Percentiles rank a stretch among this genome's conserved stretches.
phyloP scores from a whole-genome alignment of 1,140 invertebrate species.

The Heliconius congener region DNA sequence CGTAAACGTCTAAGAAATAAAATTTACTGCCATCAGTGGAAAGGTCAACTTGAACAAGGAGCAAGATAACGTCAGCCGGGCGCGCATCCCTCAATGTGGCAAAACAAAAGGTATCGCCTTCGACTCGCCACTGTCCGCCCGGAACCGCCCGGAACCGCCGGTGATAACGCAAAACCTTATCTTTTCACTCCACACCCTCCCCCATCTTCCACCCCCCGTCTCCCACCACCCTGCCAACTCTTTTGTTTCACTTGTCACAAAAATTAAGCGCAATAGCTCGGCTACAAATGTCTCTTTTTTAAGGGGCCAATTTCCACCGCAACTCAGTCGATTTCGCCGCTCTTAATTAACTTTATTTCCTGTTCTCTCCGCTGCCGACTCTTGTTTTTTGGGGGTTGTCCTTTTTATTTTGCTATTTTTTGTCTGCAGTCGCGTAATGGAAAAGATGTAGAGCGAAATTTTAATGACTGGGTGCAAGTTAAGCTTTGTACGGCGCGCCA shows the following conservation, averaged over 20 bases:
- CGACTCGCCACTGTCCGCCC: slow-evolving; percentile 70
- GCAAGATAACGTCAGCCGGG: slow-evolving; percentile 75
- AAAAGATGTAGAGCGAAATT: slow-evolving; percentile 81
- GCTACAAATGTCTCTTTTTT: slow-evolving; percentile 81
- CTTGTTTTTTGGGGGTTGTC: slow-evolving; percentile 74
- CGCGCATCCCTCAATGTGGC: slow-evolving; percentile 75
- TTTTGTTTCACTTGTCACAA: slow-evolving; percentile 81
- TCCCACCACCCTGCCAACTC: slow-evolving; percentile 65
- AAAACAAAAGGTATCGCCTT: slow-evolving; percentile 78
- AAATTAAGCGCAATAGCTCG: slow-evolving; percentile 80
- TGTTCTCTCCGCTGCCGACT: slow-evolving; percentile 75
- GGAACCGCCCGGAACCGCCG: slow-evolving; percentile 62
- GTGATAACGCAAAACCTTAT: slow-evolving; percentile 76
- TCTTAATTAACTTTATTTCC: slow-evolving; percentile 82
- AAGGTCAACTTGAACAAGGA: slow-evolving; percentile 68
- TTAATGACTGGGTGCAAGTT: slow-evolving; percentile 77
- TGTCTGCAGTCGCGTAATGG: slow-evolving; percentile 78
- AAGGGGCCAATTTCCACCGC: slow-evolving; percentile 80
- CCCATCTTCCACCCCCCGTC: slow-evolving; percentile 45
- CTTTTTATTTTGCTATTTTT: slow-evolving; percentile 78
- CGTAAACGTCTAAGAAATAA: slow-evolving; percentile 70
- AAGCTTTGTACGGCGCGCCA: slow-evolving; percentile 70
- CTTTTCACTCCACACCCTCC: slow-evolving; percentile 51
- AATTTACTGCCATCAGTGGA: slow-evolving; percentile 75
- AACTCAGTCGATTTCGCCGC: slow-evolving; percentile 80